phyloP scores from a whole-genome alignment of 30 jellyfish, hydroid and myxozoan genomes.

The Cassiopea xamachana region DNA sequence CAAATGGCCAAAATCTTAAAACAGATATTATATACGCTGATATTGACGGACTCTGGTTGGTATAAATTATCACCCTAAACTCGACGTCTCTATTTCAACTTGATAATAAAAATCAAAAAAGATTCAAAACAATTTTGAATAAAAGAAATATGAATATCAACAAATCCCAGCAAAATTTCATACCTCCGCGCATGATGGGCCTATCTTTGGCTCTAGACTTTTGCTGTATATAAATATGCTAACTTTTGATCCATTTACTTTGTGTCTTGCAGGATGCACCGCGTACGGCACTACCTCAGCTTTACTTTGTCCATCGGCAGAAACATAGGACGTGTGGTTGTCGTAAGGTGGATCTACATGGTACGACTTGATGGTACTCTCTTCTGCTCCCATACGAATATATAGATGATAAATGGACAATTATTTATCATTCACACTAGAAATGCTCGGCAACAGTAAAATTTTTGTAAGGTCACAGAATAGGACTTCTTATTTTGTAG shows the following conservation, averaged over 20 bases:
- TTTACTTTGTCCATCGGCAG: background rate
- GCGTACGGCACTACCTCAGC: background rate
- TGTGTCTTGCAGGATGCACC: slow-evolving; percentile 67
- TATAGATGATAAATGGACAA: background rate
- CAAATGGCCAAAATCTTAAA: too few relatives aligned
- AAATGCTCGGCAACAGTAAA: background rate
- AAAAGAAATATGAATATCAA: too few relatives aligned
- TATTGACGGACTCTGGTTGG: too few relatives aligned
- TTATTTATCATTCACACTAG: background rate
- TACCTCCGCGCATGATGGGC: slow-evolving; percentile 78
- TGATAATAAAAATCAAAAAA: too few relatives aligned
- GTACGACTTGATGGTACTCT: slow-evolving; percentile 53
- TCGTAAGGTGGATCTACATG: slow-evolving; percentile 64
- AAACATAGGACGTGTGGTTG: background rate
- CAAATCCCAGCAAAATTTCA: too few relatives aligned
- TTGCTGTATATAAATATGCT: slow-evolving; percentile 68
- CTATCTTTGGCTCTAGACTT: slow-evolving; percentile 21
- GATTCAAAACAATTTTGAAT: too few relatives aligned
- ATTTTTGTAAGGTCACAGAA: too few relatives aligned
- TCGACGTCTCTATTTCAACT: too few relatives aligned
- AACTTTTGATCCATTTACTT: slow-evolving; percentile 55
- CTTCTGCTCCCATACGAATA: slow-evolving; percentile 79
- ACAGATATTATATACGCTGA: too few relatives aligned
- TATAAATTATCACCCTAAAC: too few relatives aligned
- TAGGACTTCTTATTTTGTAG: too few relatives aligned